Evolutionary conservation across 2,797 vertebrate species (phyloP).

Genomic region (Onychomys torridus): DNA sequence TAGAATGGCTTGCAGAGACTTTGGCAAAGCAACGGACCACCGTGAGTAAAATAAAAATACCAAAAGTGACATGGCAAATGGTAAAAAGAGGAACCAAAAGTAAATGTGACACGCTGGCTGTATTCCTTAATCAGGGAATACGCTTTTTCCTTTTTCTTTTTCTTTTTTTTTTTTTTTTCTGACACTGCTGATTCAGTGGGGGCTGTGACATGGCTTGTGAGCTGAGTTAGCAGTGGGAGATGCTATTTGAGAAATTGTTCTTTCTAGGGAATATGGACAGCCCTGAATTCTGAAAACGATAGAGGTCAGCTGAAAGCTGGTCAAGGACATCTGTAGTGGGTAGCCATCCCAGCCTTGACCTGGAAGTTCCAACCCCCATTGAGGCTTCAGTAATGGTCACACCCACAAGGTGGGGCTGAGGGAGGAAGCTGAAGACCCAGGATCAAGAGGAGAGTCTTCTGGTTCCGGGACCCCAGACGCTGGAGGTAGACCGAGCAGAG

Average conservation of each 20-base stretch:
- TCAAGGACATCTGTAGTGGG: too few relatives aligned
- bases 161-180: neutral
- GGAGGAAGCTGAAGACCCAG: too few relatives aligned
- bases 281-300: neutral
- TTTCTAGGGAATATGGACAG: neutral
- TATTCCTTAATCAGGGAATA: neutral
- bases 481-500: too few relatives aligned
- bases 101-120: neutral
- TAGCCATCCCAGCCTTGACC: too few relatives aligned
- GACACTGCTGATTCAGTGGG: neutral
- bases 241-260: neutral
- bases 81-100: neutral
- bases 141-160: too few relatives aligned
- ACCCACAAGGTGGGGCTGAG: too few relatives aligned
- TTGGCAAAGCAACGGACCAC: neutral
- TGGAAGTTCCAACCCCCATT: too few relatives aligned
- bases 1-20: neutral
- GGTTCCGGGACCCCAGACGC: too few relatives aligned
- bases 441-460: too few relatives aligned
- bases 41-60: neutral
- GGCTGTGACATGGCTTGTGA: neutral
- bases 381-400: too few relatives aligned
- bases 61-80: neutral
- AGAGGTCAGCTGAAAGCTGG: neutral
- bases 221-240: neutral